Percentiles rank a stretch among this genome's conserved stretches.
Evolutionary conservation across 2,797 vertebrate species (phyloP).

Genomic region (Pygocentrus nattereri): DNA sequence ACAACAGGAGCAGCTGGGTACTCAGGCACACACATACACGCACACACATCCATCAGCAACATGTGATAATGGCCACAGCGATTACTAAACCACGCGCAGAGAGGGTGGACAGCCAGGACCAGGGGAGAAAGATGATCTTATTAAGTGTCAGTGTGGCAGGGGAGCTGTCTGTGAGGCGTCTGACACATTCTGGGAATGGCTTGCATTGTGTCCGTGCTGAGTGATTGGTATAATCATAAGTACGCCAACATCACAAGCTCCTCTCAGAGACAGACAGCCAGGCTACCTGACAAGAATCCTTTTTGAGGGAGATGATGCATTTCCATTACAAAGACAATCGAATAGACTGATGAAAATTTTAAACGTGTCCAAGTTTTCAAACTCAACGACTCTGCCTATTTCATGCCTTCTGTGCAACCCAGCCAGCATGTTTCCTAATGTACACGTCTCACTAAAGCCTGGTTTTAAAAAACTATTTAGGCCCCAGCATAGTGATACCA

Average conservation of each 20-base stretch:
- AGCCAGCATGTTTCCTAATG: not conserved
- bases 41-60: slow-evolving; percentile 53
- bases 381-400: not conserved
- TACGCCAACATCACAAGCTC: slow-evolving; percentile 44
- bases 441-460: too few relatives aligned
- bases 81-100: slow-evolving; percentile 57
- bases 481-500: not conserved
- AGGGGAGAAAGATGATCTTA: slow-evolving; percentile 59
- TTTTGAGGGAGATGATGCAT: slow-evolving; percentile 21
- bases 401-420: not conserved
- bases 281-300: slow-evolving; percentile 5
- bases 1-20: slow-evolving; percentile 55
- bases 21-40: slow-evolving; percentile 22
- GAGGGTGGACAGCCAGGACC: slow-evolving; percentile 51
- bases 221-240: slow-evolving; percentile 48
- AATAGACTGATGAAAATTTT: slow-evolving; percentile 22
- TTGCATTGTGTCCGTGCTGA: slow-evolving; percentile 51
- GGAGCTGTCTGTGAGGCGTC: slow-evolving; percentile 41
- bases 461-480: too few relatives aligned
- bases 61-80: slow-evolving; percentile 56
- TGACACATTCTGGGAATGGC: slow-evolving; percentile 59
- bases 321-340: slow-evolving; percentile 28
- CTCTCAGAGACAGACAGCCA: slow-evolving; percentile 7
- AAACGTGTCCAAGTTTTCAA: not conserved
- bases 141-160: slow-evolving; percentile 52